Base-by-base conservation (phyloP, 2,888 invertebrate genomes). In the Endomychus coccineus region DNA sequence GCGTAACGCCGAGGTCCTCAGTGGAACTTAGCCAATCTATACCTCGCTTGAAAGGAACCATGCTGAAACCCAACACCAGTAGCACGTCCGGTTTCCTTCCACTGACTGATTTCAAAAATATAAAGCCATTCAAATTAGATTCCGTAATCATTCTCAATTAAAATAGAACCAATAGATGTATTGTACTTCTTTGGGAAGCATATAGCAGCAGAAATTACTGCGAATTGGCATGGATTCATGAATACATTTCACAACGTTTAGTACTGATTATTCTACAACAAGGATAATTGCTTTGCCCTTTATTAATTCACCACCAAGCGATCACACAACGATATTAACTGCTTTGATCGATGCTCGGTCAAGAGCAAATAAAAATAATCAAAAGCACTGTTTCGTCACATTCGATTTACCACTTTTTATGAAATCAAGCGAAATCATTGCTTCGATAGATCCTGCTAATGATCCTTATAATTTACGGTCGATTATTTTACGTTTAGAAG, bases 401-500 rank as follows among this genome's bases (percentile, higher is more conserved):
- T 19, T 6, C 7, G 19, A 19, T 19, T 19, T 19, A 7, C 19
- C 19, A 19, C 19, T 19, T 7, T 19, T 19, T 19, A 19, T 19
- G 19, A 19, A 19, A 19, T 5, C 19, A 19, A 19, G 7, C 7
- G 19, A 19, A 19, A 19, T 19, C 5, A 19, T 19, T 19, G 5
- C 19, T 19, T 19, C 19, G 5, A 19, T 19, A 5, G 19, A 19
- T 19, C 19, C 19, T 19, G 19, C 19, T 6, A 19, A 19, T 19
- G 19, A 19, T 19, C 16, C 16, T 25, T 11, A 14, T 31, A 16
- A 31, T 14, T 31, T 16, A 16, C 13, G 31, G 17, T 16, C 16
- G 13, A 19, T 31, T 14, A 12, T 19, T 14, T 9, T 19, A 16
- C 21, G 31, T 31, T 16, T 31, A 16, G 31, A 19, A 16, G 31